Conservation (phyloP, 2,113 vertebrate species). For the Crotophaga sulcirostris region DNA sequence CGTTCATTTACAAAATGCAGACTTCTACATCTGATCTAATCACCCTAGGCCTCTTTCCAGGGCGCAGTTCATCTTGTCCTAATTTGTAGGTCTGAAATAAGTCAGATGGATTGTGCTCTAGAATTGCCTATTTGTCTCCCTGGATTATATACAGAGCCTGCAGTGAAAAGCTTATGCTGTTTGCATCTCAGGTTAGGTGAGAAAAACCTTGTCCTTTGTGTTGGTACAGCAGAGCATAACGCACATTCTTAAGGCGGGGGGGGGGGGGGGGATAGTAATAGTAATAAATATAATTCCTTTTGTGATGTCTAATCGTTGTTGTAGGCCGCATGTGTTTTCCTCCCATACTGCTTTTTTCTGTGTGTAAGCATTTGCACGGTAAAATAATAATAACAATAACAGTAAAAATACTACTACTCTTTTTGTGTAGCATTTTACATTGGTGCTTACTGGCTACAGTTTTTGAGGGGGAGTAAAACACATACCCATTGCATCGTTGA, state of each 20-base stretch:
- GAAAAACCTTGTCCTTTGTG: not conserved
- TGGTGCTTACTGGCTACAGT: not conserved
- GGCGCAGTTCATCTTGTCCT: not conserved
- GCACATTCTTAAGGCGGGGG: not conserved
- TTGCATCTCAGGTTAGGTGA: not conserved
- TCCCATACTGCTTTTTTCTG: not conserved
- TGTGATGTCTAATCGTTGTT: not conserved
- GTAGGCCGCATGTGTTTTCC: not conserved
- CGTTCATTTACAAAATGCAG: not conserved
- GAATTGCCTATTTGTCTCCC: not conserved
- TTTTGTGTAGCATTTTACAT: not conserved
- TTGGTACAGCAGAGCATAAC: not conserved
- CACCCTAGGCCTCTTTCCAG: not conserved
- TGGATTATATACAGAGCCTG: not conserved
- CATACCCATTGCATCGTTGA: not conserved
- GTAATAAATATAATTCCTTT: not conserved
- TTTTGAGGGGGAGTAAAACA: not conserved
- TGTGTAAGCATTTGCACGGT: not conserved
- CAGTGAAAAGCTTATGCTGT: not conserved
- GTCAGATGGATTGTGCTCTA: not conserved
- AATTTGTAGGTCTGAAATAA: not conserved
- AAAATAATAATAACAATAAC: not conserved
- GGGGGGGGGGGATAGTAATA: not conserved
- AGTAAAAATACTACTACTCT: accelerated
- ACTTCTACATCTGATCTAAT: not conserved